Evolutionary conservation across 2,888 invertebrate genomes (phyloP).

Genomic region (Pyrgus malvae): DNA sequence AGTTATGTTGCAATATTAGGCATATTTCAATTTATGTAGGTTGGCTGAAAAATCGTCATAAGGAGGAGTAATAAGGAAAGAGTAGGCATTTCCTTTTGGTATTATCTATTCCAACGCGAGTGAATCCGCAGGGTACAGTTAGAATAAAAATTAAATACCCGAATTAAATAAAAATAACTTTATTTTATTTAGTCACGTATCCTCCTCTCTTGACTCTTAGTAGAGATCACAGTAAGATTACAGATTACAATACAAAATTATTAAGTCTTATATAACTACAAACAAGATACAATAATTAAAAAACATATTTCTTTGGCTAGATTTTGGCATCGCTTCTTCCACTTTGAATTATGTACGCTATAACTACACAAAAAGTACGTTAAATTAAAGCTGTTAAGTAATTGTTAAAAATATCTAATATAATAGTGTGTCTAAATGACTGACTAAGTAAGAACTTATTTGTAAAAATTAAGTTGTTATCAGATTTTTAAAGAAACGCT

Average conservation of each 20-base stretch:
- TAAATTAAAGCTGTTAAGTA: background rate
- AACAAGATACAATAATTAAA: background rate
- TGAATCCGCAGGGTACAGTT: no score
- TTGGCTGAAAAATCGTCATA: no score
- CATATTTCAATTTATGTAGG: no score
- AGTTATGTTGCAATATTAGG: no score
- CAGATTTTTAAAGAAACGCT: no score
- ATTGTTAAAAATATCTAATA: background rate
- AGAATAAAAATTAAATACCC: no score
- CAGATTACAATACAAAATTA: background rate
- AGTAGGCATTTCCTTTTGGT: no score
- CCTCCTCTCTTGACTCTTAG: background rate
- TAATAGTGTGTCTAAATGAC: no score
- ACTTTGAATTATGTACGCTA: background rate
- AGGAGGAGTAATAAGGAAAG: no score
- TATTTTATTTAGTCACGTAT: constrained; percentile 1
- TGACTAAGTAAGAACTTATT: no score
- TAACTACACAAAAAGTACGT: background rate
- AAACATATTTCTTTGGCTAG: background rate
- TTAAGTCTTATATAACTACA: background rate
- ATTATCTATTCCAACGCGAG: no score
- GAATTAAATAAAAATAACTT: background rate
- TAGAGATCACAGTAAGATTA: constrained; percentile 13
- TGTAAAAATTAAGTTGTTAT: no score
- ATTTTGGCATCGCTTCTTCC: background rate